Evolutionary conservation across 2,797 vertebrate species (phyloP).

Genomic region (Parauchenoglanis punctatus): DNA sequence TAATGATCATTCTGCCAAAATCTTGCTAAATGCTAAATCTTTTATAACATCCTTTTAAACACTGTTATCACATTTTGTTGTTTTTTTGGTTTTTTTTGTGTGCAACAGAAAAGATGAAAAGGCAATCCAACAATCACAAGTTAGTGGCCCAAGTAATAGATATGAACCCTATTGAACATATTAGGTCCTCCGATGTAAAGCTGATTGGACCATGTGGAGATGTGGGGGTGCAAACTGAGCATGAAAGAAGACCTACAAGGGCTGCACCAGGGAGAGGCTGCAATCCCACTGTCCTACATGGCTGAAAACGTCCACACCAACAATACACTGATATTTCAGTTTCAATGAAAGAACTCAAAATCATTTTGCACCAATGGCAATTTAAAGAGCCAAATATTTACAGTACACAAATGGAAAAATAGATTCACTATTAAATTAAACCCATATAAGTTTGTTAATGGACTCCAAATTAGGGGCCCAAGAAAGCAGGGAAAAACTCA

Average conservation of each 20-base stretch:
- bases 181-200: conserved; percentile 64
- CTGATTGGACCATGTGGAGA: conserved; percentile 72
- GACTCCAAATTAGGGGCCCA: not conserved
- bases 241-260: conserved; percentile 60
- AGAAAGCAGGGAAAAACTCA: not conserved
- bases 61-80: conserved; percentile 52
- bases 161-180: conserved; percentile 89
- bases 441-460: not conserved
- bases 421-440: not conserved
- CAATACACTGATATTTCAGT: conserved; percentile 25
- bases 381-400: not conserved
- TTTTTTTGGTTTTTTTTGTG: conserved; percentile 50
- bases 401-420: not conserved
- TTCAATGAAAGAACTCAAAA: not conserved
- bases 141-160: conserved; percentile 79
- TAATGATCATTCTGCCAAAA: conserved; percentile 49
- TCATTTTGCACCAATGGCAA: conserved; percentile 19
- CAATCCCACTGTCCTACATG: conserved; percentile 87
- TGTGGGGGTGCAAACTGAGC: conserved; percentile 61
- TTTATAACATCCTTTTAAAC: conserved; percentile 24
- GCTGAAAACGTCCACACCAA: conserved; percentile 79
- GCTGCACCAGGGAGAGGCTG: conserved; percentile 81
- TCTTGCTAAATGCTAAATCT: conserved; percentile 40
- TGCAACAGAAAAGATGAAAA: conserved; percentile 85
- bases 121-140: conserved; percentile 74